Conservation (phyloP, 2,888 invertebrate species). For the Griposia aprilina region DNA sequence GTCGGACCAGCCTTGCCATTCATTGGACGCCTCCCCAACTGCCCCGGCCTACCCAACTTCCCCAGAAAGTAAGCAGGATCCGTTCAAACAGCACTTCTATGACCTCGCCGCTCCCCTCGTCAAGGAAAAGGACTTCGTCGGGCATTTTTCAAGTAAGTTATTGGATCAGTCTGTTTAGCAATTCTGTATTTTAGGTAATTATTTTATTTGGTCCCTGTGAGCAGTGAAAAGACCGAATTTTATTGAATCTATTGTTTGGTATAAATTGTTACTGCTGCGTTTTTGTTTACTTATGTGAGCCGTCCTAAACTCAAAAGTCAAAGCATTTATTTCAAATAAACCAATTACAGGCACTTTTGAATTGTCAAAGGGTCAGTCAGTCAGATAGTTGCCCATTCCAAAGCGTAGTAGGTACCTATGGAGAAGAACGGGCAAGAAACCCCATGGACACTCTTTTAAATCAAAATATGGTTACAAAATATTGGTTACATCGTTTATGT, state of each 20-base stretch:
- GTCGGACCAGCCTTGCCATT: constrained; percentile 37
- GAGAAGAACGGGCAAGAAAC: no score
- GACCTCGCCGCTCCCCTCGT: constrained; percentile 59
- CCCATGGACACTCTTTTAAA: no score
- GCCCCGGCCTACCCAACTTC: constrained; percentile 58
- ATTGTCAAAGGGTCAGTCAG: no score
- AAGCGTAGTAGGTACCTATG: no score
- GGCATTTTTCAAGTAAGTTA: constrained; percentile 81
- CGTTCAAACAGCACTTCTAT: constrained; percentile 76
- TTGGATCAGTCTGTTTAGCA: neutral
- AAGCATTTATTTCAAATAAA: no score
- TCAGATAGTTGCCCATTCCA: no score
- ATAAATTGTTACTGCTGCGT: neutral
- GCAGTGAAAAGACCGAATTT: neutral
- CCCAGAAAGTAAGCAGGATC: constrained; percentile 67
- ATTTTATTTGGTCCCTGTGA: neutral
- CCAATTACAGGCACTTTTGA: no score
- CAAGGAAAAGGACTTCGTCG: constrained; percentile 82
- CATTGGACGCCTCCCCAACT: constrained; percentile 38
- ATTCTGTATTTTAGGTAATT: neutral
- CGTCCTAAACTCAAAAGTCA: no score
- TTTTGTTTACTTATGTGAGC: neutral
- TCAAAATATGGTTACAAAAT: no score
- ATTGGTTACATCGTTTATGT: no score
- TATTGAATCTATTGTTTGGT: no score